Evolutionary conservation across 2,113 vertebrate genomes (phyloP), one percentile per base, ranked within the genome.

Genomic region (Gallinago undulata): DNA sequence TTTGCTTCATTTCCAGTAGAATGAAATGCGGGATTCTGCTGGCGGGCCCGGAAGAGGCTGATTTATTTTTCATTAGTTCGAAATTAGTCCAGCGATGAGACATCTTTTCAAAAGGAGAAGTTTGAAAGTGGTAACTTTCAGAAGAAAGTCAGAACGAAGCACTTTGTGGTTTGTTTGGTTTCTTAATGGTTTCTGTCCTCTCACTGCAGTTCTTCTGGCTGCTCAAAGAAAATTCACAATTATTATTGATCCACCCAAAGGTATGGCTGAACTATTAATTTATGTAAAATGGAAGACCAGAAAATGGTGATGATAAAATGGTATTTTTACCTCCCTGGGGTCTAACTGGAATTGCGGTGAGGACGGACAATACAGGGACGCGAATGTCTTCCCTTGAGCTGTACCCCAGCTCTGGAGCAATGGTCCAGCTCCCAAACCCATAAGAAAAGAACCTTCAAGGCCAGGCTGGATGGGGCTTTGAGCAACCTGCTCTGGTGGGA

Each of bases 131-230:
- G 83, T 45, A 48, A 13, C 85, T 83, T 69, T 83, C 88, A 74
- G 86, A 72, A 45, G 82, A 90, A 90, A 80, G 41, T 85, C 70
- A 59, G 69, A 91, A 87, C 0, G 23, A 85, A 91, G 92, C 55
- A 92, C 93, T 95, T 74, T 83, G 93, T 50, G 94, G 94, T 93
- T 95, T 93, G 93, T 88, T 93, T 95, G 95, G 90, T 85, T 94
- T 95, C 64, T 57, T 86, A 69, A 94, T 90, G 72, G 79, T 67
- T 95, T 97, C 94, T 96, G 83, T 80, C 76, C 79, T 77, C 70
- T 84, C 84, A 14, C 69, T 78, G 69, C 53, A 50, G 30, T 4
- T 72, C 88, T 89, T 64, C 79, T 75, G 82, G 55, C 62, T 48
- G 81, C 87, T 74, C 48, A 56, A 3, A 0, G 0, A n/a, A 59